Percentiles rank a stretch among this genome's conserved stretches.
Evolutionary conservation across 1,140 invertebrate species (phyloP).

Genomic region (Mycetomoellerius zeteki): DNA sequence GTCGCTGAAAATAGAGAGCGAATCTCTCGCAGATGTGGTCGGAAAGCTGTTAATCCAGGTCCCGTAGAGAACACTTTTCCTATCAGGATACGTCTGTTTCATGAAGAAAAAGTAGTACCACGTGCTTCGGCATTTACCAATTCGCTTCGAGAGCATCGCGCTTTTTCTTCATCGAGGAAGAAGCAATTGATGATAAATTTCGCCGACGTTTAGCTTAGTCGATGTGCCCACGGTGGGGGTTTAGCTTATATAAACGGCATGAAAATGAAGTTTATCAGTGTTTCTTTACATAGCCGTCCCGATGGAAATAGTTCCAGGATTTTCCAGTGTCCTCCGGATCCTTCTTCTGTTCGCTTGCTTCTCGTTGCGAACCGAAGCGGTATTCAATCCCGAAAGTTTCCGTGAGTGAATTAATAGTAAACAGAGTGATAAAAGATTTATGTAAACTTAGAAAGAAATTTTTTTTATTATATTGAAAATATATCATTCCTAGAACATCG

Average conservation of each 20-base stretch:
- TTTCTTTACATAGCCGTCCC: slow-evolving; percentile 16
- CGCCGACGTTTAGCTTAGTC: slow-evolving; percentile 17
- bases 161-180: slow-evolving; percentile 21
- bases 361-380: background rate
- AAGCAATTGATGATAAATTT: slow-evolving; percentile 45
- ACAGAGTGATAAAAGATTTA: background rate
- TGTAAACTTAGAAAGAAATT: background rate
- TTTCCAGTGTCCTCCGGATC: background rate
- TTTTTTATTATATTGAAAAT: background rate
- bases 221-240: slow-evolving; percentile 30
- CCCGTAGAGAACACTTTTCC: slow-evolving; percentile 15
- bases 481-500: background rate
- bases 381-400: slow-evolving; percentile 15
- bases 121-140: slow-evolving; percentile 20
- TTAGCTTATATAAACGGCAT: slow-evolving; percentile 57
- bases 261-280: slow-evolving; percentile 15
- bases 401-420: slow-evolving; percentile 30
- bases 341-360: slow-evolving; percentile 39
- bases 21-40: slow-evolving; percentile 12
- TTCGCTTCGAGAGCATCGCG: background rate
- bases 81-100: slow-evolving; percentile 48
- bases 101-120: slow-evolving; percentile 70
- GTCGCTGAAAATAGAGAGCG: slow-evolving; percentile 22
- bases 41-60: slow-evolving; percentile 43
- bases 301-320: slow-evolving; percentile 35